Base-by-base conservation (phyloP, 2,113 vertebrate species). In the Ahaetulla prasina region DNA sequence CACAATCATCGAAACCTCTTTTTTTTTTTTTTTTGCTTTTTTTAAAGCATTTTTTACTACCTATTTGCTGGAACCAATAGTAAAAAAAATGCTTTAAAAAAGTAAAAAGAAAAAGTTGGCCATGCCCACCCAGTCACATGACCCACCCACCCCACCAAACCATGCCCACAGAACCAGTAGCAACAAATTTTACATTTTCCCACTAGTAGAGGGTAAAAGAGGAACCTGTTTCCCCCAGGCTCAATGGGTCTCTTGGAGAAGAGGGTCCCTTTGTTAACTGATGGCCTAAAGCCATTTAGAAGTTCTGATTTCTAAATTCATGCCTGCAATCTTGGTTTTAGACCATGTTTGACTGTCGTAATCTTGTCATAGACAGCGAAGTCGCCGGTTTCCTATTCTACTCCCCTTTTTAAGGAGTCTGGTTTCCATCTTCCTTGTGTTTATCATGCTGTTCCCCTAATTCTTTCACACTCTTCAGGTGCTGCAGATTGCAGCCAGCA, bases 321-420 rank as follows among this genome's bases (percentile, higher is more conserved):
- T 23, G 47, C 60, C 43, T 68, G 53, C 39, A 30, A 27, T 43
- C 35, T 80, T 55, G 50, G 3, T 0, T 60, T 49, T 5, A 0
- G 88, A 87, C 50, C 89, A 50, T 18, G 90, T 92, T 89, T 0
- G 14, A 91, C 20, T 60, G 57, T 60, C 57, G 4, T 2, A n/a
- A 55, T 89, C 53, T 43, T 52, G 39, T 94, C 94, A 93, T 94
- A 94, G 23, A 89, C 27, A 16, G 91, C 2, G 16, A 54, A 55
- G 43, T 85, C 25, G 0, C n/a, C 8, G 14, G 6, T 20, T 74
- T 74, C 68, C 63, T 35, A 20, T 85, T 25, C 35, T 52, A 9
- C 30, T 85, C 35, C 20, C 9, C 9, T 0, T 80, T 52, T 30
- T 10, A 20, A 4, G 87, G 18, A 39, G 4, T 35, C 20, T 54